These are phyloP conservation scores for Drosophila pseudotakahashii DNA, from an alignment of 2,888 invertebrate species.

Conservation along the genomic window DNA sequence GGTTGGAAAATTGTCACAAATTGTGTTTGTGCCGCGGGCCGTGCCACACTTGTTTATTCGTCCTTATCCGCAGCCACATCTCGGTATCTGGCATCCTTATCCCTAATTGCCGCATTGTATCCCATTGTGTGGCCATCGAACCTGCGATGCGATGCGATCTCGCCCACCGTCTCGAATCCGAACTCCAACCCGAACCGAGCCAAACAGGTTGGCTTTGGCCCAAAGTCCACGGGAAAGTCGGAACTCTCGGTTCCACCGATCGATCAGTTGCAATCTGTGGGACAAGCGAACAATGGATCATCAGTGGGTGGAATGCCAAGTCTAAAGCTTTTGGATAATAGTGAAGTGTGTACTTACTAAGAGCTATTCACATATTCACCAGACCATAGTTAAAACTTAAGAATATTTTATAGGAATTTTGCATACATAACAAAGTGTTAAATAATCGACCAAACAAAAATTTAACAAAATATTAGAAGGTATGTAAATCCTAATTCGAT, in stretches of 20 bases:
- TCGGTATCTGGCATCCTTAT: constrained; percentile 19
- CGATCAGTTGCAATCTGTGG: constrained; percentile 17
- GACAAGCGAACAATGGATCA: constrained; percentile 10
- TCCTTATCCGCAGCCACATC: background rate
- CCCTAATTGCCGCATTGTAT: constrained; percentile 35
- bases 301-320: constrained; percentile 8
- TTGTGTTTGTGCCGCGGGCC: constrained; percentile 82
- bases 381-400: background rate
- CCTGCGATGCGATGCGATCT: background rate
- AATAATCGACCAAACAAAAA: too few species aligned
- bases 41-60: constrained; percentile 67
- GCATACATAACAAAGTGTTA: too few species aligned
- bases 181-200: background rate
- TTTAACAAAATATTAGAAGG: too few species aligned
- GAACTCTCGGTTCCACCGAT: background rate
- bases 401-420: too few species aligned
- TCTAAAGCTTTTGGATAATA: too few species aligned
- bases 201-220: constrained; percentile 19
- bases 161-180: background rate
- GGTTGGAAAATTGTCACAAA: constrained; percentile 83
- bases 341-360: background rate
- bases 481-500: too few species aligned
- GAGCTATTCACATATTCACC: background rate
- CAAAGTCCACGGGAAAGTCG: background rate
- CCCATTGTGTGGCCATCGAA: constrained; percentile 26